Evolutionary conservation across 2,113 vertebrate species (phyloP), one percentile per base, ranked within the genome.

Genomic region (Polypterus bichir): DNA sequence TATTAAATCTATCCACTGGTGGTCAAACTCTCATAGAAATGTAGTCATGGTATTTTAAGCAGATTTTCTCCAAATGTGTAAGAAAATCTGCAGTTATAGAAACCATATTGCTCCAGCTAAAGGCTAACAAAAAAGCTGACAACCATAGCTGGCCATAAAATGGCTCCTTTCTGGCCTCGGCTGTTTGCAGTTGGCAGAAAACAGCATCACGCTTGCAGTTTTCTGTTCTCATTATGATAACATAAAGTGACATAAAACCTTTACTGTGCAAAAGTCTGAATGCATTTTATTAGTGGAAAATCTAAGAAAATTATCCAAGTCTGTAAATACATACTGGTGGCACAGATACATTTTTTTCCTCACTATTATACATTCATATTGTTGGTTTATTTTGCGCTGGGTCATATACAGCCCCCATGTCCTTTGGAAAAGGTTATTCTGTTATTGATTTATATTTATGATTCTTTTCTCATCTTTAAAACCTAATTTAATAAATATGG

Each of bases 111-210:
- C 54, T 48, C 45, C 7, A 60, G 68, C 76, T 71, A 62, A 71
- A 60, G 63, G 60, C 65, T 74, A 69, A 67, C 11, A 54, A 69
- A 73, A 62, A 66, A 65, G 66, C 72, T 68, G 69, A 66, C 62
- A 67, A 62, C 67, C 67, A 59, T 51, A 62, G 66, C 60, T 54
- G 68, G 66, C 55, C 65, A 60, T 66, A 54, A 68, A 71, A 70
- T 11, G 61, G 69, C 62, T 60, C 61, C 7, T 59, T 64, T 73
- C 73, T 64, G 69, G 71, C 73, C 73, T 76, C 71, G 59, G 71
- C 79, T 79, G 76, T 73, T 77, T 67, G 64, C 73, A 60, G 69
- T 68, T 74, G 74, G 76, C 76, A 77, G 76, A 69, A 27, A 27
- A 27, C 66, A 53, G 72, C 74, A 81, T 80, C 47, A 61, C 73